Base-by-base conservation (phyloP, 37 sponge, comb jelly and placozoan species). In the Halichondria panicea region DNA sequence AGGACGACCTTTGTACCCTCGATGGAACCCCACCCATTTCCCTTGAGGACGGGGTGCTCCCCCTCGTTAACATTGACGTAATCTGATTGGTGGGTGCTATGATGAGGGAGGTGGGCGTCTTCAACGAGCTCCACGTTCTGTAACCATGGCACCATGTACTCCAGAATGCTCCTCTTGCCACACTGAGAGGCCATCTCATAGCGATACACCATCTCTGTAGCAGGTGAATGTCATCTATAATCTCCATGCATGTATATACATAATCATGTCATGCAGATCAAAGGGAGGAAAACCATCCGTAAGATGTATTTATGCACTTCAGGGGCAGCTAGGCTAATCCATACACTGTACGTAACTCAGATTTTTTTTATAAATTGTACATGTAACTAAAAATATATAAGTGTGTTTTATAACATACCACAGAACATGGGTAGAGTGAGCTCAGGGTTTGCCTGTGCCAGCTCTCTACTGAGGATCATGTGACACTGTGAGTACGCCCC, bases 371-470 rank as follows among this genome's bases (percentile, higher is more conserved):
- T n/a, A n/a, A n/a, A n/a, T n/a, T n/a, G n/a, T n/a, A n/a, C n/a
- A n/a, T n/a, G n/a, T n/a, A n/a, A n/a, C n/a, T n/a, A n/a, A n/a
- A n/a, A n/a, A n/a, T n/a, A n/a, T n/a, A n/a, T n/a, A n/a, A 55
- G 2, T 5, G 27, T 30, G 28, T 71, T 28, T 33, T 59, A 54
- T 22, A 22, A 24, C 82, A 54, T 81, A 85, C 93, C 96, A 72
- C 92, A 92, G 75, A 95, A 86, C 43, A 95, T 60, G 35, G 90
- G 93, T 35, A 95, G 69, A 11, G 96, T 95, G 43, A 95, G 88
- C 66, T 95, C 96, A 31, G 96, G 96, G 70, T 95, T 89, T 45
- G 84, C 59, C 9, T 32, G 24, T 27, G 96, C 93, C 39, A 95
- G 84, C 36, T 91, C 86, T 28, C 73, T 56, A 30, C 81, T 83